Evolutionary conservation across 2,113 vertebrate genomes (phyloP), one percentile per base, ranked within the genome.

Genomic region (Varanus salvator): DNA sequence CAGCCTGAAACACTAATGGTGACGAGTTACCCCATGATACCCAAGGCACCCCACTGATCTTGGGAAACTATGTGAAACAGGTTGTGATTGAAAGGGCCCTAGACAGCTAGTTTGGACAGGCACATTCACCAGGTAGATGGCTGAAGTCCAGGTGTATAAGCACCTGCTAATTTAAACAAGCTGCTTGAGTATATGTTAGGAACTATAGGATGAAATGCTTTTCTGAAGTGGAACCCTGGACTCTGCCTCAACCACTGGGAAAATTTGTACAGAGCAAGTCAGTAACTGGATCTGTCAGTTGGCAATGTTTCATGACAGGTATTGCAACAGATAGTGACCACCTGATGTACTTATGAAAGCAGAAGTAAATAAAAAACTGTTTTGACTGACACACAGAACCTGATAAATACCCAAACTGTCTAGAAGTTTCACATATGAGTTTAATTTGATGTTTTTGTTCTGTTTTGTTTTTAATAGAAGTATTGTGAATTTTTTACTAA

Each of bases 211-310:
- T 25, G 64, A 66, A 76, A 84, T 68, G 31, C 48, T 91, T 14
- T 66, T 48, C 38, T 52, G 34, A 90, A 69, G 52, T 68, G 60
- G 72, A 76, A n/a, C 27, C 74, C 85, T 85, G 82, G 80, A 50
- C 11, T 4, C 11, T 54, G 80, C 83, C 38, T 21, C 81, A 44
- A 86, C 84, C 81, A 84, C 29, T 83, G 29, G 52, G 19, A 84
- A 76, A 80, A 50, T 83, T 6, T 8, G 27, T 3, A 50, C 7
- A 29, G 6, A 48, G 1, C 68, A 12, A 48, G 54, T 34, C 19
- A 78, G 48, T 1, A 57, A 84, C 5, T 80, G 34, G 54, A 77
- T 25, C 1, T 66, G 77, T 81, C 29, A 12, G 69, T n/a, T 77
- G 23, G 48, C 80, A 84, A 31, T n/a, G 4, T 44, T 23, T 87